Base-by-base conservation (phyloP, 53 echinoderm and acorn worm species). In the Paracentrotus lividus region DNA sequence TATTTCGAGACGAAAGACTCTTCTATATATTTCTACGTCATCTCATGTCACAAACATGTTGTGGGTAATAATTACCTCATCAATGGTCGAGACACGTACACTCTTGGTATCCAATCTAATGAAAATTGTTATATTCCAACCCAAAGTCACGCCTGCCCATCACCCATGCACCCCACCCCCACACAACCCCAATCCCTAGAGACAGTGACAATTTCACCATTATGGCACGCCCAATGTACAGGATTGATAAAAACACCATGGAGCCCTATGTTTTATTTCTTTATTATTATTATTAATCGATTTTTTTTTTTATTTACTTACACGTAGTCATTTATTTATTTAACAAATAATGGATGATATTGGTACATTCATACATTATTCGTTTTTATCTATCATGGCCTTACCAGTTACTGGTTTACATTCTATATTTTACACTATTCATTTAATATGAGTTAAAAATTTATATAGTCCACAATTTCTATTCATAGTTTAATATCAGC, bases 221-320 rank as follows among this genome's bases (percentile, higher is more conserved):
- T 72, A 72, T 72, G 72, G 72, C 72, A 72, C 72, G 72, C 72
- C 72, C 72, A 18, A 18, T 72, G 29, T 72, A 20, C 20, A 40
- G 40, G 72, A 72, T 72, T 38, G n/a, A 66, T 21, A 72, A 40
- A 38, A 72, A 72, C 36, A 72, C 36, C 40, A n/a, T n/a, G n/a
- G n/a, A n/a, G n/a, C n/a, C n/a, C n/a, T n/a, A n/a, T n/a, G n/a
- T n/a, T n/a, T n/a, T n/a, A n/a, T n/a, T n/a, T n/a, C n/a, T n/a
- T n/a, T n/a, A n/a, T n/a, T n/a, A n/a, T n/a, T n/a, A n/a, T n/a
- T n/a, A n/a, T n/a, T n/a, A n/a, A n/a, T n/a, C n/a, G n/a, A n/a
- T n/a, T n/a, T n/a, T n/a, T n/a, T n/a, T n/a, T n/a, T n/a, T n/a
- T n/a, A n/a, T n/a, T n/a, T n/a, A n/a, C n/a, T n/a, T n/a, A n/a